Percentiles rank a stretch among this genome's conserved stretches.
Evolutionary conservation across 2,888 invertebrate species (phyloP).

Genomic region (Zaprionus bogoriensis): DNA sequence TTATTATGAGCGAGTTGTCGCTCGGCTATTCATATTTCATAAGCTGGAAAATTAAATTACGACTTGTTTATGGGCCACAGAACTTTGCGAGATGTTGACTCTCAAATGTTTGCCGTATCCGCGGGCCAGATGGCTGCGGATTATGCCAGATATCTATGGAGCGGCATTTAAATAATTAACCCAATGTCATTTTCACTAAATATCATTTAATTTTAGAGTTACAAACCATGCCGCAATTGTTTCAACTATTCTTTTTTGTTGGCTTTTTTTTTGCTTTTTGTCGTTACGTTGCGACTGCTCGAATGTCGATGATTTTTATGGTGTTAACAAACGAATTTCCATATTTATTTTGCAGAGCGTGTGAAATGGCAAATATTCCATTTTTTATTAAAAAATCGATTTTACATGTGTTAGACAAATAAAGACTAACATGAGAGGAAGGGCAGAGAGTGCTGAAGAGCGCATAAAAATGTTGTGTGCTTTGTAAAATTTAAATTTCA

Average conservation of each 20-base stretch:
- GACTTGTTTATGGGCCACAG: constrained; percentile 26
- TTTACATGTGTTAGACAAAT: not conserved
- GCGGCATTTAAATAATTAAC: not conserved
- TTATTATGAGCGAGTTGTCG: constrained; percentile 59
- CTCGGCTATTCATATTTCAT: constrained; percentile 56
- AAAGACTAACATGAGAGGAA: not conserved
- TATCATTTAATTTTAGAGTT: not conserved
- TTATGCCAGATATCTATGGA: not conserved
- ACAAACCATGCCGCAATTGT: too few species aligned
- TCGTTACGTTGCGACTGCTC: too few species aligned
- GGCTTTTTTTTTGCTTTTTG: too few species aligned
- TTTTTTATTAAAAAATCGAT: not conserved
- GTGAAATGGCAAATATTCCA: too few species aligned
- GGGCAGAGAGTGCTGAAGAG: not conserved
- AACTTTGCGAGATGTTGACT: constrained; percentile 1
- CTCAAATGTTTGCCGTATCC: not conserved
- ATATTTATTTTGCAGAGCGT: not conserved
- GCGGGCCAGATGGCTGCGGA: not conserved
- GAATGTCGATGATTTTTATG: not conserved
- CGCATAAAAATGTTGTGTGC: not conserved
- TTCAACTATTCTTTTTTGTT: too few species aligned
- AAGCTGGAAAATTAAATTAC: constrained; percentile 61
- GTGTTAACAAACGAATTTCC: not conserved
- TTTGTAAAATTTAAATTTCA: not conserved
- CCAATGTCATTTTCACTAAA: not conserved